phyloP scores from a whole-genome alignment of 2,113 vertebrate species.

The Campylomormyrus tamandua region DNA sequence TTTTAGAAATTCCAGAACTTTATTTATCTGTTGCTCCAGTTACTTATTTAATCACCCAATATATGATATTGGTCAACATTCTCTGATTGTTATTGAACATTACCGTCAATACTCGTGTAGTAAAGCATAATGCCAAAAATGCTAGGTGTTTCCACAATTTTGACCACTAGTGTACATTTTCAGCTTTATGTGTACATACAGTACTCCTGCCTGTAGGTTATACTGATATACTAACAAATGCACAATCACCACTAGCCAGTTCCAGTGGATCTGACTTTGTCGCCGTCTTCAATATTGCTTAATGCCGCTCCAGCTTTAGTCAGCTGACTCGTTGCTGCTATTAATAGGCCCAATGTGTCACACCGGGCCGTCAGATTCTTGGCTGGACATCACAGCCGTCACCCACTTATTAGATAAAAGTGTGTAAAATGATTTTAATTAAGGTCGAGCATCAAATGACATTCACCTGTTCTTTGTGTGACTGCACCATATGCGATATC shows the following conservation, averaged over 20 bases:
- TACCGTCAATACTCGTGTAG: not conserved
- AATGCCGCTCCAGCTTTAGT: not conserved
- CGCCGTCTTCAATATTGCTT: not conserved
- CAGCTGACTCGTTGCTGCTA: not conserved
- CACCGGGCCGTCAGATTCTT: slow-evolving; percentile 5
- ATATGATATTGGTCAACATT: not conserved
- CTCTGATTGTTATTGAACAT: not conserved
- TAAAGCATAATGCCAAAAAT: not conserved
- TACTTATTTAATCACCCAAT: not conserved
- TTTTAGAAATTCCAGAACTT: no score
- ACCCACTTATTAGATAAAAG: slow-evolving; percentile 19
- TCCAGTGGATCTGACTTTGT: not conserved
- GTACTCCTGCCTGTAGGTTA: not conserved
- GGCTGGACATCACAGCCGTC: slow-evolving; percentile 9
- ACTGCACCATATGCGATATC: slow-evolving; percentile 37
- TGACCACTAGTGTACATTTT: not conserved
- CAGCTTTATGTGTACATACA: not conserved
- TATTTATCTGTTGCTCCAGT: not conserved
- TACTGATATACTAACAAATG: not conserved
- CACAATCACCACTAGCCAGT: not conserved
- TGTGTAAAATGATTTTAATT: slow-evolving; percentile 28
- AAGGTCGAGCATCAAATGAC: slow-evolving; percentile 23
- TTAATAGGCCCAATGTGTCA: slow-evolving; percentile 3
- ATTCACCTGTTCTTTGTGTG: slow-evolving; percentile 19
- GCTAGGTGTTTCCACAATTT: not conserved